Percentiles rank a stretch among this genome's conserved stretches.
Conservation (phyloP, 1,140 invertebrate genomes). For the Rhynchophorus ferrugineus region DNA sequence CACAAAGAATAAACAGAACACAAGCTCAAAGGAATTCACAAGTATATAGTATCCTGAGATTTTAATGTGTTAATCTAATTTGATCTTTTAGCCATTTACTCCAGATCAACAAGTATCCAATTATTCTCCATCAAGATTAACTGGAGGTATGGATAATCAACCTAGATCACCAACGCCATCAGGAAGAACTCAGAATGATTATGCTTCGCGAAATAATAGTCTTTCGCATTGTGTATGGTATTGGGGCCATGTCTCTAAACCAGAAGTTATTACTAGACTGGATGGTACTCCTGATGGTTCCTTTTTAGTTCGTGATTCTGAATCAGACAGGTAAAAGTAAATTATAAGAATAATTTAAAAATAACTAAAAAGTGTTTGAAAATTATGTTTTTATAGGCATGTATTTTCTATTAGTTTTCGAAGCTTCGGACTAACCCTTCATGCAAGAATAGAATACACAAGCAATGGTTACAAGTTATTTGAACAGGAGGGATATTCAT, state of each 20-base stretch:
- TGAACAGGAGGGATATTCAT: conserved; percentile 53
- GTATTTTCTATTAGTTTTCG: conserved; percentile 65
- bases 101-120: conserved; percentile 6
- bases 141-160: conserved; percentile 1
- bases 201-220: conserved; percentile 22
- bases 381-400: conserved; percentile 25
- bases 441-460: conserved; percentile 57
- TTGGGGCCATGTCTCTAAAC: conserved; percentile 45
- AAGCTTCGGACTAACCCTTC: conserved; percentile 64
- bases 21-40: conserved; percentile 1
- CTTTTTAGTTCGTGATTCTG: conserved; percentile 70
- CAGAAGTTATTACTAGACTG: conserved; percentile 45
- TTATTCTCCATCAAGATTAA: not conserved
- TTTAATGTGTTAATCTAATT: not conserved
- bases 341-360: no score
- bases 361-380: no score
- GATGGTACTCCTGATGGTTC: conserved; percentile 66
- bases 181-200: conserved; percentile 2
- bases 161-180: conserved; percentile 6
- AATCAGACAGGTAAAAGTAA: conserved; percentile 62
- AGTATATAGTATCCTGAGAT: conserved; percentile 1
- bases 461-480: conserved; percentile 54
- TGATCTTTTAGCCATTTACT: not conserved
- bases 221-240: conserved; percentile 42
- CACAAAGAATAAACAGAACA: not conserved